Evolutionary conservation across 2,888 invertebrate genomes (phyloP).

Genomic region (Microctonus aethiopoides): DNA sequence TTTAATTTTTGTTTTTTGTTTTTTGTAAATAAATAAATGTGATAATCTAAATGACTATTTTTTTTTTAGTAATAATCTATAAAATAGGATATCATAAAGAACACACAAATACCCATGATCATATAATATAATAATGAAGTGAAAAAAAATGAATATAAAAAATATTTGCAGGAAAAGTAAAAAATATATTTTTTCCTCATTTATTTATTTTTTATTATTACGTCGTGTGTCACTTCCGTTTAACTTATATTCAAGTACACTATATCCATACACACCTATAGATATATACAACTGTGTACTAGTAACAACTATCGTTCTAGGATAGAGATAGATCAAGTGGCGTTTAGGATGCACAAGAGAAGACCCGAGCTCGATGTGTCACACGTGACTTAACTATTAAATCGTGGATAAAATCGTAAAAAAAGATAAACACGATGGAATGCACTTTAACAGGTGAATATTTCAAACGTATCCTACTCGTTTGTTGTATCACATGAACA

Average conservation of each 20-base stretch:
- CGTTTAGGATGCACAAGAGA: slow-evolving; percentile 15
- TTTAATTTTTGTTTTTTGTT: no score
- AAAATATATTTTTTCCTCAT: not conserved
- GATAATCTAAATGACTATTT: no score
- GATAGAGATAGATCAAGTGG: slow-evolving; percentile 12
- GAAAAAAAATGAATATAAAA: slow-evolving; percentile 3
- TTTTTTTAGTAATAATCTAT: no score
- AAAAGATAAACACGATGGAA: not conserved
- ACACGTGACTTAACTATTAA: slow-evolving; percentile 14
- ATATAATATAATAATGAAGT: no score
- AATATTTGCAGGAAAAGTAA: not conserved
- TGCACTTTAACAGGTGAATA: not conserved
- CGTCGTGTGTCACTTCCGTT: no score
- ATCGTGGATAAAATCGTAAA: not conserved
- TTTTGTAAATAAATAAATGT: no score
- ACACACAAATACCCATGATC: no score
- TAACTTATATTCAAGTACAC: no score
- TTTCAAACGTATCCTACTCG: not conserved
- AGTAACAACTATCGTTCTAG: not conserved
- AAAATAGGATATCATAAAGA: no score
- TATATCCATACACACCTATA: no score
- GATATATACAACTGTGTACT: no score
- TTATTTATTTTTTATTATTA: not conserved
- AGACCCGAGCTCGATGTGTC: not conserved
- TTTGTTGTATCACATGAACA: not conserved